Conservation (phyloP, 2,888 invertebrate genomes). For the Mystacides longicornis region DNA sequence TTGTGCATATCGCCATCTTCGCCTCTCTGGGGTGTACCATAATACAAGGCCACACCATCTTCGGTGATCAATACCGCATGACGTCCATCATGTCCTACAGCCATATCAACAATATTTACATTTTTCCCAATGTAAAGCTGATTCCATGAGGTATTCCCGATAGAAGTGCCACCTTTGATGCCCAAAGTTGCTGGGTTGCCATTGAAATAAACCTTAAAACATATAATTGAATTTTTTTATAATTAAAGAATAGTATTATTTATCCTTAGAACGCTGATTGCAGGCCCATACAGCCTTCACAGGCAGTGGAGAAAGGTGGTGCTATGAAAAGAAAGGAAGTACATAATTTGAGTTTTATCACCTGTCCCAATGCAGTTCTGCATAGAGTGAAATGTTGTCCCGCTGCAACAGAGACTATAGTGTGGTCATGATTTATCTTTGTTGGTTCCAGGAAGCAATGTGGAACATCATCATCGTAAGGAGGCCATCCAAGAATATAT, state of each 20-base stretch:
- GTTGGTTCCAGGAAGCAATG: constrained; percentile 36
- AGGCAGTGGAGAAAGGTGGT: too few species aligned
- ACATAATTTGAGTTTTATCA: too few species aligned
- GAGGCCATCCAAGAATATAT: constrained; percentile 38
- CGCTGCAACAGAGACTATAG: constrained; percentile 51
- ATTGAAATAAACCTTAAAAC: constrained; percentile 65
- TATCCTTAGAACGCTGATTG: too few species aligned
- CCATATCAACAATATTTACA: constrained; percentile 61
- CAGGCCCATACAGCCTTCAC: too few species aligned
- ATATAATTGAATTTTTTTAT: not conserved
- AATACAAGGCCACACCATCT: constrained; percentile 77
- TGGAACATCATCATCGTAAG: constrained; percentile 38
- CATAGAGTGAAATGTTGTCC: constrained; percentile 89
- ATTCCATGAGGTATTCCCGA: constrained; percentile 45
- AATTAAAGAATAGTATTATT: too few species aligned
- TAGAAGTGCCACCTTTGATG: constrained; percentile 51
- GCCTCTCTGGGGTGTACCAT: constrained; percentile 81
- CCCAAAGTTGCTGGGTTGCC: constrained; percentile 84
- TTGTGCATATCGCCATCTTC: constrained; percentile 86
- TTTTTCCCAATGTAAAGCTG: constrained; percentile 46
- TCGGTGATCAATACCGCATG: constrained; percentile 88
- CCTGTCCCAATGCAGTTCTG: constrained; percentile 78
- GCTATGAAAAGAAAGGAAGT: too few species aligned
- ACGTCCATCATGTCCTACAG: constrained; percentile 89
- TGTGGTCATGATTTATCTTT: constrained; percentile 32